Percentiles rank a stretch among this genome's conserved stretches.
Evolutionary conservation across 2,113 vertebrate genomes (phyloP).

Genomic region (Haplotaxodon microlepis): DNA sequence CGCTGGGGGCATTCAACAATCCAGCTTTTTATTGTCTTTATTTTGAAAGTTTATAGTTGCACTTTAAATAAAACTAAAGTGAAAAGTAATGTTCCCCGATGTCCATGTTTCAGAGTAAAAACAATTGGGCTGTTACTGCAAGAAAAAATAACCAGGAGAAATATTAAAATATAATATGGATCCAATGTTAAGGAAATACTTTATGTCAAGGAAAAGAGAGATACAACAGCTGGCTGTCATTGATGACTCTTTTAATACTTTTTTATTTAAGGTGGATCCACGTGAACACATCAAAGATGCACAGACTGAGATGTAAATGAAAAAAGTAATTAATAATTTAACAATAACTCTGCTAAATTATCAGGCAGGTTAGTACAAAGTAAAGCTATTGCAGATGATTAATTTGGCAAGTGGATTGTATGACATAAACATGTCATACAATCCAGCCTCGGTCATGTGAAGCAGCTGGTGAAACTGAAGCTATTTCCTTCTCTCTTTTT

Average conservation of each 20-base stretch:
- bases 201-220: background rate
- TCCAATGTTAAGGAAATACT: background rate
- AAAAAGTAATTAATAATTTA: background rate
- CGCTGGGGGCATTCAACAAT: background rate
- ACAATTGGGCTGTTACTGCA: background rate
- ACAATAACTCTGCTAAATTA: background rate
- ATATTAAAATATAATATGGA: background rate
- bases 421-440: background rate
- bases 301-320: background rate
- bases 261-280: background rate
- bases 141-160: background rate
- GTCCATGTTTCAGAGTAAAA: background rate
- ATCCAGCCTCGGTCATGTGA: background rate
- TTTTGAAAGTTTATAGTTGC: background rate
- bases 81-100: background rate
- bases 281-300: background rate
- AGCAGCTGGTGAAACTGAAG: background rate
- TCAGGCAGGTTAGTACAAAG: background rate
- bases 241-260: background rate
- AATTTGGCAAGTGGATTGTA: background rate
- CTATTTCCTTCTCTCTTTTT: background rate
- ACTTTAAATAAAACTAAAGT: background rate
- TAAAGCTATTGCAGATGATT: background rate
- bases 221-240: background rate
- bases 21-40: background rate